Base-by-base conservation (phyloP, 2,113 vertebrate species). In the Oncorhynchus mykiss region DNA sequence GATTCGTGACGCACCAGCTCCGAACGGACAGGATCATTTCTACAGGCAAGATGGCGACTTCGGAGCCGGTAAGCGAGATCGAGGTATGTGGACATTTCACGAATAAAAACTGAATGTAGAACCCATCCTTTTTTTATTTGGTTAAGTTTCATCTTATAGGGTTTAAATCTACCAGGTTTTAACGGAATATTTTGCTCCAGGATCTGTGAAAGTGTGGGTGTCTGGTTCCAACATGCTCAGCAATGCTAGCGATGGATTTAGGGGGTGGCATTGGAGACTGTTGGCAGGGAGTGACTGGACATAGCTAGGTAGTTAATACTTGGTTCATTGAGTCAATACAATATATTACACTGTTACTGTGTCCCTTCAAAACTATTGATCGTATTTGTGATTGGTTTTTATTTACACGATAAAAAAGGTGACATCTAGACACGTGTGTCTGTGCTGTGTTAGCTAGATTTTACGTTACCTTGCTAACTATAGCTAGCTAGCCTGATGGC, bases 31-130 rank as follows among this genome's bases (percentile, higher is more conserved):
- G 80, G 88, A 92, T 82, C 85, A 57, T 79, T 90, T 91, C 88
- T 80, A 84, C 88, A 87, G 88, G 91, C 90, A 94, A 94, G 92
- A 94, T 94, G 93, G 93, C 93, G 92, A 94, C 93, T 87, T 94
- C 93, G 91, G 93, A 94, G 90, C 93, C 93, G 93, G 93, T 94
- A 94, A 94, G 93, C 79, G 78, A 80, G 78, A 85, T 49, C 29
- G 68, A 70, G 68, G 34, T 70, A 70, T 45, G 20, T 70, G 45
- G 4, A 70, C n/a, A 70, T 54, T 45, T 59, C 62, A 16, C 16
- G 48, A 25, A n/a, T 2, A 18, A 13, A 80, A 72, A 74, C 11
- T 25, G 27, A 14, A 70, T n/a, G 3, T 48, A 9, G 3, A 11
- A 24, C 45, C 1, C 34, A 24, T 49, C 18, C 6, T 20, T 7